These are phyloP conservation scores for Malaclemys terrapin DNA, from an alignment of 2,113 vertebrate species.

Conservation along the genomic window DNA sequence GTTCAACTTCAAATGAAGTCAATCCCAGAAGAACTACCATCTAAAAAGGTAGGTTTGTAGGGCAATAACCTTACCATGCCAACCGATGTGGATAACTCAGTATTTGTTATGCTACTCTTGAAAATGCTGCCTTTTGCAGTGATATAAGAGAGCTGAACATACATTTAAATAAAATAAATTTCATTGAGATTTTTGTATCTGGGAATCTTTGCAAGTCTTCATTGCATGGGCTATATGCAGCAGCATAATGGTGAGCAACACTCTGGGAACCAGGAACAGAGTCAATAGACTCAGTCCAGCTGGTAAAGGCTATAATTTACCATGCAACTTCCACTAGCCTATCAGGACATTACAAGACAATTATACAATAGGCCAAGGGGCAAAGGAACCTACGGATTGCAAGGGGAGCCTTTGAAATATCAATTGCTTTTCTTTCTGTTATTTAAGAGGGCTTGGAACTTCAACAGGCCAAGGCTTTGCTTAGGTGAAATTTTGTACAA, in stretches of 20 bases:
- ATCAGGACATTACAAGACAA: constrained; percentile 31
- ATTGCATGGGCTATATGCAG: constrained; percentile 44
- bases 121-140: neutral
- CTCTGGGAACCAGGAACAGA: constrained; percentile 34
- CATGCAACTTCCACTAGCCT: constrained; percentile 16
- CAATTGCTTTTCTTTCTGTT: constrained; percentile 35
- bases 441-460: constrained; percentile 34
- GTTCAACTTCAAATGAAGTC: neutral
- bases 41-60: neutral
- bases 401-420: constrained; percentile 32
- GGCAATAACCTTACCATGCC: neutral
- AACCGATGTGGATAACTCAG: neutral
- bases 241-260: constrained; percentile 30
- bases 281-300: constrained; percentile 51
- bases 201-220: constrained; percentile 7
- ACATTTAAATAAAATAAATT: constrained; percentile 53
- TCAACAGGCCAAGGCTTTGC: constrained; percentile 23
- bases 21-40: neutral
- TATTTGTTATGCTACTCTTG: fast-evolving
- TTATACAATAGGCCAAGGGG: neutral
- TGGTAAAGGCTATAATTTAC: constrained; percentile 44
- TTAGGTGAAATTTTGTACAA: neutral
- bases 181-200: constrained; percentile 61
- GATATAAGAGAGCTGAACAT: neutral
- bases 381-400: constrained; percentile 35